phyloP scores from a whole-genome alignment of 2,113 vertebrate genomes.

The Edolisoma coerulescens region DNA sequence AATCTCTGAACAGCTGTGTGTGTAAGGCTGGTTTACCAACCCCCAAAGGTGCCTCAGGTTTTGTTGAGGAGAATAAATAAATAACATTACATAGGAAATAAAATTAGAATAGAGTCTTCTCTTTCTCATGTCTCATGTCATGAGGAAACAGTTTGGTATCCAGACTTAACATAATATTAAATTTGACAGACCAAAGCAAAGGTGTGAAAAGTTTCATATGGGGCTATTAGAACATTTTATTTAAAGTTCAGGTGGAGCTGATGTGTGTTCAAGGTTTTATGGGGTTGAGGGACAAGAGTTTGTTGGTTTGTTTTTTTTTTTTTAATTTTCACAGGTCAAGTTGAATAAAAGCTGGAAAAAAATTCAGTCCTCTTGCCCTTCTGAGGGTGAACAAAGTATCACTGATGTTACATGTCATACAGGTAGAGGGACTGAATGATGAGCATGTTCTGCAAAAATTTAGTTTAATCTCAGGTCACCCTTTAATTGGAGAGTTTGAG shows the following conservation, averaged over 20 bases:
- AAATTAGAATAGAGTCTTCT: background rate
- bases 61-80: background rate
- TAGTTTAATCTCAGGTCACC: background rate
- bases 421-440: background rate
- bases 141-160: background rate
- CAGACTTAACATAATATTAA: background rate
- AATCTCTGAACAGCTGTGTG: background rate
- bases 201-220: background rate
- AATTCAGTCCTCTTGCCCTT: background rate
- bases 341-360: background rate
- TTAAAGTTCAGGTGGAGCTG: background rate
- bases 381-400: background rate
- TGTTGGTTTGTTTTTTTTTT: rapidly evolving
- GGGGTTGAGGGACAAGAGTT: background rate
- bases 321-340: background rate
- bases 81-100: background rate
- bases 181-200: background rate
- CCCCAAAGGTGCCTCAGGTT: background rate
- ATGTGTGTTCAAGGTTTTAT: background rate
- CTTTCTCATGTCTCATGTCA: background rate
- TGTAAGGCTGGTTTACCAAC: background rate
- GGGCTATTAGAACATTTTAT: background rate
- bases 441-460: background rate
- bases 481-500: background rate
- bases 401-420: too few relatives aligned